A percentile compares a stretch with the other conserved stretches of the same genome.
phyloP scores from a whole-genome alignment of 37 sponge, comb jelly and placozoan species.

The Chondrosia reniformis region DNA sequence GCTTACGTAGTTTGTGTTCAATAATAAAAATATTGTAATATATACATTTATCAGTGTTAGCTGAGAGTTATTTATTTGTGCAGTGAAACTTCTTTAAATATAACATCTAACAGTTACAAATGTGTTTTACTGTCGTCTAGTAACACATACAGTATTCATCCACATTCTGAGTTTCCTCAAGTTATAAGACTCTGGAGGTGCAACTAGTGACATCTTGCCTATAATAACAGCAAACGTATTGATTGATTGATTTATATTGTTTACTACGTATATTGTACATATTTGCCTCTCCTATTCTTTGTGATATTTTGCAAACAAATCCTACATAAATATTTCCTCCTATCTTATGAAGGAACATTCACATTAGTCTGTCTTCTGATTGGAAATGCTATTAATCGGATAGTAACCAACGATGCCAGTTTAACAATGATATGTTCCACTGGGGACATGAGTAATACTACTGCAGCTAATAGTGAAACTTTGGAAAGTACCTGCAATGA shows the following conservation, averaged over 20 bases:
- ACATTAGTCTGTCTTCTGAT: constrained; percentile 70
- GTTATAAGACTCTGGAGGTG: no score
- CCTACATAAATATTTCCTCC: not conserved
- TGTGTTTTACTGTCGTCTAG: no score
- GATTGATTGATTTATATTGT: not conserved
- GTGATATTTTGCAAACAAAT: not conserved
- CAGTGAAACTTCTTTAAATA: no score
- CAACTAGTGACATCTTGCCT: no score
- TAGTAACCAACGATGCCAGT: not conserved
- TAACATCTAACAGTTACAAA: no score
- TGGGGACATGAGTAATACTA: not conserved
- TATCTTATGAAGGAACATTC: constrained; percentile 29
- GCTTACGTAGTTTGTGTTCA: no score
- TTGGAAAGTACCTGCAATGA: not conserved
- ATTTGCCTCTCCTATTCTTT: no score
- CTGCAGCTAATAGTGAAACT: not conserved
- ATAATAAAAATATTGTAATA: no score
- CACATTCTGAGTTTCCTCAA: no score
- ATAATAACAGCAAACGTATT: not conserved
- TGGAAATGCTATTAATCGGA: constrained; percentile 37
- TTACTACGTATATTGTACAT: not conserved
- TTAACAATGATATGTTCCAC: not conserved
- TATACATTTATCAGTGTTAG: no score
- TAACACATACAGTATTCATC: no score
- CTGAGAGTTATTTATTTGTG: no score